Evolutionary conservation across 2,113 vertebrate species (phyloP).

Genomic region (Struthidea cinerea): DNA sequence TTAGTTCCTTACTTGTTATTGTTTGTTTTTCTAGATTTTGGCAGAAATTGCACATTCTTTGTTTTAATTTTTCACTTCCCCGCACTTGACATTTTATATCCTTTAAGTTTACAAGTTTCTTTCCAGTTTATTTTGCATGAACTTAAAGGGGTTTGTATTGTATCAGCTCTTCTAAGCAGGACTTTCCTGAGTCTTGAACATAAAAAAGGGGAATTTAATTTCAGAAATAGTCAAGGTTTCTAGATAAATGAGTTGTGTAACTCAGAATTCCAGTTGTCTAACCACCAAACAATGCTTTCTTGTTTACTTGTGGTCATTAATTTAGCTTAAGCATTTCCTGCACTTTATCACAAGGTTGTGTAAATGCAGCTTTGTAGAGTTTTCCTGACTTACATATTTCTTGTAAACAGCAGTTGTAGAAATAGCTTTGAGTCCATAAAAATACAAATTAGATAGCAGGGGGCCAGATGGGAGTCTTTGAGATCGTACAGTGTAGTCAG

Average conservation of each 20-base stretch:
- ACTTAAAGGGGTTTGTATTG: not conserved
- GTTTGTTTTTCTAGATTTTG: conserved; percentile 45
- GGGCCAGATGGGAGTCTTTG: not conserved
- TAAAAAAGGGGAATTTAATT: not conserved
- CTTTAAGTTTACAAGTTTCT: conserved; percentile 9
- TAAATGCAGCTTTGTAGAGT: not conserved
- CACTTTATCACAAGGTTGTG: not conserved
- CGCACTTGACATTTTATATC: not conserved
- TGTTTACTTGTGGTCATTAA: conserved; percentile 8
- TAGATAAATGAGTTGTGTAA: not conserved
- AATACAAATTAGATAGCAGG: not conserved
- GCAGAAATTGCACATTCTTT: conserved; percentile 49
- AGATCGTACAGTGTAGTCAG: not conserved
- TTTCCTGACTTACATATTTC: not conserved
- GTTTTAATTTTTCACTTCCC: conserved; percentile 29
- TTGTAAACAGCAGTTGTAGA: not conserved
- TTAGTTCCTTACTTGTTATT: conserved; percentile 27
- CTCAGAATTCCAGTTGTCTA: not conserved
- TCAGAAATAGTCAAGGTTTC: not conserved
- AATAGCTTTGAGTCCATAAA: not conserved
- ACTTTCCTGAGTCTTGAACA: not conserved
- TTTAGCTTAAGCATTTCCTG: conserved; percentile 40
- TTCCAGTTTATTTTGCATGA: conserved; percentile 15
- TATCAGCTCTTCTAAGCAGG: not conserved
- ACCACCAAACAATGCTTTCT: conserved; percentile 30